Conservation (phyloP, 2,113 vertebrate species). For the Glaucomys volans region DNA sequence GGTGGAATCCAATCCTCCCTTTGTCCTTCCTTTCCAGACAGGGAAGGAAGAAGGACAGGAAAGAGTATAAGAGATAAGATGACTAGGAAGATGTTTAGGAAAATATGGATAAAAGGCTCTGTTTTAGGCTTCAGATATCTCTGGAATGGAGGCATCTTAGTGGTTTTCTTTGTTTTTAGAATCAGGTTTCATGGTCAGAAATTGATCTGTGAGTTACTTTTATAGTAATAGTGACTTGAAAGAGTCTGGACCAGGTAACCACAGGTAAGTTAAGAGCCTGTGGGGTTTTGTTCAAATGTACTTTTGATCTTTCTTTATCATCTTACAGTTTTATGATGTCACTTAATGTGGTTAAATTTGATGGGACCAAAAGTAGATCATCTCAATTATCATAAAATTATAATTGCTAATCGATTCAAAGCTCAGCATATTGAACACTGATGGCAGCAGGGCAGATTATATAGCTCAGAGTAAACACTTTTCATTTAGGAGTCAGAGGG, state of each 20-base stretch:
- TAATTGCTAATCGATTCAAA: conserved; percentile 8
- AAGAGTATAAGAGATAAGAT: background rate
- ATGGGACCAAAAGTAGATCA: conserved; percentile 19
- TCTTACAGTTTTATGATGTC: background rate
- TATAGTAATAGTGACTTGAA: background rate
- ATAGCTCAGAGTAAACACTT: background rate
- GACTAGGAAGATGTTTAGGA: background rate
- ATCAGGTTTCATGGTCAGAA: background rate
- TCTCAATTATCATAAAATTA: conserved; percentile 33
- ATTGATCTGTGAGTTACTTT: background rate
- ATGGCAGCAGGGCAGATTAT: background rate
- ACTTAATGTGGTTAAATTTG: conserved; percentile 7
- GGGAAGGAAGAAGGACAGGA: background rate
- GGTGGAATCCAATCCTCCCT: background rate
- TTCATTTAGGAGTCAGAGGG: background rate
- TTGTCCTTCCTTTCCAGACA: background rate
- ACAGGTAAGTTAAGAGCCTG: background rate
- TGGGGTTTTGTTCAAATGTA: background rate
- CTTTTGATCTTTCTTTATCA: conserved; percentile 5
- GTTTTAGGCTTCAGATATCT: conserved; percentile 26
- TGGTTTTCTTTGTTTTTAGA: background rate
- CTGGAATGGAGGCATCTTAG: background rate
- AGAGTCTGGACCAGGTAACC: background rate
- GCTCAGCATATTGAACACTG: background rate
- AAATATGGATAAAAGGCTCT: background rate